phyloP scores from a whole-genome alignment of 2,797 vertebrate species.

The Sphenodon punctatus region DNA sequence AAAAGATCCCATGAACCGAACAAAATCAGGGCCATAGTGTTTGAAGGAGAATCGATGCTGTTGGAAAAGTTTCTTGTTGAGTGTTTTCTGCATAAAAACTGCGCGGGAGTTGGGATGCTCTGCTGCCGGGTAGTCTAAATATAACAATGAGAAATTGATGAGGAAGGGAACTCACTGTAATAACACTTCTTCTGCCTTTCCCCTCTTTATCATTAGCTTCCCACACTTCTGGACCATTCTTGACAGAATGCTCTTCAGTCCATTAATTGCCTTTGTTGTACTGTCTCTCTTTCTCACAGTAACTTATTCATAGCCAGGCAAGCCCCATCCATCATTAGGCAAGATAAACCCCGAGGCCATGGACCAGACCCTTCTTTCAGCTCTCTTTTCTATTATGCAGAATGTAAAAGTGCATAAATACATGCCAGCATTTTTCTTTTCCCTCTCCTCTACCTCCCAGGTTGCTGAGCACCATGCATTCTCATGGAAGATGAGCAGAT shows the following conservation, averaged over 20 bases:
- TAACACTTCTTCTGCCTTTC: background rate
- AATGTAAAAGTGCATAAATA: background rate
- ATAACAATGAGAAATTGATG: background rate
- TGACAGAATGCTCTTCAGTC: background rate
- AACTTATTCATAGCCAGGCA: background rate
- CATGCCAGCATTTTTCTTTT: background rate
- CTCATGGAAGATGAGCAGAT: background rate
- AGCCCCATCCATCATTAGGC: background rate
- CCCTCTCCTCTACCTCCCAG: background rate
- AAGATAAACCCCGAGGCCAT: background rate
- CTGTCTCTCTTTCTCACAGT: background rate
- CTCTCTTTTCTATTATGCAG: background rate
- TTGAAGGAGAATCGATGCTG: background rate
- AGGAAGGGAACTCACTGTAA: conserved; percentile 2
- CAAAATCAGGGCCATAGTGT: background rate
- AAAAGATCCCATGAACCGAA: background rate
- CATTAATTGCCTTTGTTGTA: conserved; percentile 11
- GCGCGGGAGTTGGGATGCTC: rapidly evolving
- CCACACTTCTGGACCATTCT: background rate
- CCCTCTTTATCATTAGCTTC: background rate
- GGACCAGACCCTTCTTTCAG: background rate
- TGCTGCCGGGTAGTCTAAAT: conserved; percentile 7
- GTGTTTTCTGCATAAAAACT: background rate
- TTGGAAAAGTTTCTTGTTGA: background rate
- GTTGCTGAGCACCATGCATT: background rate